Evolutionary conservation across 1,140 invertebrate genomes (phyloP).

Genomic region (Hylaeus anthracinus): DNA sequence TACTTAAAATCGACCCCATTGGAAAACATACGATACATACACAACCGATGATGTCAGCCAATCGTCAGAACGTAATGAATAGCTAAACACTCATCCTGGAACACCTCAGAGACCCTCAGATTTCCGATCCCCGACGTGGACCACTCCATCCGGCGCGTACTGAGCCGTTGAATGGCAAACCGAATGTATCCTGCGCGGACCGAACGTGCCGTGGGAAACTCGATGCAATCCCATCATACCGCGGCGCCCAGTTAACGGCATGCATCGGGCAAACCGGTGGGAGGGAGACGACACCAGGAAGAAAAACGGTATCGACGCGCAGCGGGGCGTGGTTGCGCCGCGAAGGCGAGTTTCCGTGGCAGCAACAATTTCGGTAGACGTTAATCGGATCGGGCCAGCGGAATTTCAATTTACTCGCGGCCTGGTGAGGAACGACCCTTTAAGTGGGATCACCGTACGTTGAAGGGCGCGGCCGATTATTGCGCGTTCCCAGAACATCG

Average conservation of each 20-base stretch:
- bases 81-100: no score
- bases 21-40: no score
- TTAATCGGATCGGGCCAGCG: constrained; percentile 33
- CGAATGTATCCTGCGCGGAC: no score
- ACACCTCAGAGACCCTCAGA: no score
- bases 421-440: constrained; percentile 41
- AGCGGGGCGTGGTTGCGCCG: background rate
- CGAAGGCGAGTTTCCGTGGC: background rate
- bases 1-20: no score
- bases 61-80: no score
- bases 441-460: constrained; percentile 53
- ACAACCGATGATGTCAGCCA: no score
- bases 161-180: background rate
- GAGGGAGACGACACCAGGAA: background rate
- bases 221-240: background rate
- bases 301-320: constrained; percentile 18
- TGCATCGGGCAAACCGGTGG: background rate
- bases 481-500: constrained; percentile 50
- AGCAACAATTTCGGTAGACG: constrained; percentile 1
- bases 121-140: no score
- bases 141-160: no score
- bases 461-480: constrained; percentile 61
- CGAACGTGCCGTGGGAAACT: constrained; percentile 30
- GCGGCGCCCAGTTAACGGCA: background rate
- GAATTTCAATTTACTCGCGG: constrained; percentile 57